Base-by-base conservation (phyloP, 2,113 vertebrate genomes). In the Zosterops lateralis region DNA sequence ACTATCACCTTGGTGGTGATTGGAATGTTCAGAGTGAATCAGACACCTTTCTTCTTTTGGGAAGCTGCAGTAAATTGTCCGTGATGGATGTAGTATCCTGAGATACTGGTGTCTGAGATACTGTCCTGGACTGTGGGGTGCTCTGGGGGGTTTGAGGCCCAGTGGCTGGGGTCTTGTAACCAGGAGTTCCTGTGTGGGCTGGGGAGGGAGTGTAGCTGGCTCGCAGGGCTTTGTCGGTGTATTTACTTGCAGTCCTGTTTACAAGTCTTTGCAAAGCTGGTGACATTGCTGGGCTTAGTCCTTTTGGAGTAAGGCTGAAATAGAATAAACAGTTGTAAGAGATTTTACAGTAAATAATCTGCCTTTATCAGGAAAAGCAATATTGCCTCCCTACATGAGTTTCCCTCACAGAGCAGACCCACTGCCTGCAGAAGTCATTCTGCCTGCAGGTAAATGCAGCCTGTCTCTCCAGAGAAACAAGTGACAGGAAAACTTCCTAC, bases 191-290 rank as follows among this genome's bases (percentile, higher is more conserved):
- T 10, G 97, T 92, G 89, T 98, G 99, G 17, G 98, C 98, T 15
- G 99, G 99, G 9, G 99, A 99, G 0, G 99, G 99, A 10, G 99
- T 99, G 77, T 99, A 99, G 96, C 99, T 99, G 70, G 99, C 99
- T 66, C 99, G 97, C 53, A 99, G 97, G 4, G 99, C 99, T 95
- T 99, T 99, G 96, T 99, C 99, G 0, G 99, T 99, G 75, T 99
- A 99, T 97, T 99, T 99, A 97, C 98, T 99, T 8, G 99, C 98
- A 4, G 99, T 99, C 92, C 98, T 98, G 97, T 98, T 99, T 8
- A 99, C 99, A 0, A 99, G 98, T 57, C 98, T 98, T 92, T 99
- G 99, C 71, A 99, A 96, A 68, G 99, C 99, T 12, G 99, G 99
- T 32, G 98, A 99, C 97, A 99, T 98, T 5, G 98, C 98, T 2